Percentiles rank a stretch among this genome's conserved stretches.
phyloP scores from a whole-genome alignment of 1,140 invertebrate species.

The Helicoverpa zea region DNA sequence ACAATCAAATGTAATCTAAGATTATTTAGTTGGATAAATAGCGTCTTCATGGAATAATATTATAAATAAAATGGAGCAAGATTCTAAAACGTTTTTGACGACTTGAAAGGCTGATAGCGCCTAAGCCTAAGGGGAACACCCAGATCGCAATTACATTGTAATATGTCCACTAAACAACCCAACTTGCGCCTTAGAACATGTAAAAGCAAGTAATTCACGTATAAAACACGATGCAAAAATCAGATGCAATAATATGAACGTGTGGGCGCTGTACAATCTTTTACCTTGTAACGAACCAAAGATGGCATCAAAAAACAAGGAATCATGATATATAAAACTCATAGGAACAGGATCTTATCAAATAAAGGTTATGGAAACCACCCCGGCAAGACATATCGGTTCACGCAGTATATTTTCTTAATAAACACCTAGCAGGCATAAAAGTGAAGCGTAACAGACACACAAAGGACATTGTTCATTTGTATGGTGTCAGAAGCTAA shows the following conservation, averaged over 20 bases:
- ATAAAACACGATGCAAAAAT: conserved; percentile 48
- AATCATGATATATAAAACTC: conserved; percentile 49
- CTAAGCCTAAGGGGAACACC: conserved; percentile 25
- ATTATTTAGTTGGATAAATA: too few relatives aligned
- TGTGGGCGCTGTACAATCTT: conserved; percentile 62
- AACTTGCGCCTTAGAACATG: conserved; percentile 46
- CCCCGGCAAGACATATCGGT: conserved; percentile 36
- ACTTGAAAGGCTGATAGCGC: conserved; percentile 10
- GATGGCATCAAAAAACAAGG: conserved; percentile 48
- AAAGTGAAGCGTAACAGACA: conserved; percentile 58
- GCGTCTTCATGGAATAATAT: neutral
- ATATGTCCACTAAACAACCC: conserved; percentile 38
- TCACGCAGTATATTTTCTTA: conserved; percentile 45
- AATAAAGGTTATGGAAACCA: conserved; percentile 51
- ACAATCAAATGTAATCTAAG: too few relatives aligned
- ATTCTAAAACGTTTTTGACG: conserved; percentile 11
- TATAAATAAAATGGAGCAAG: neutral
- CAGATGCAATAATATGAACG: conserved; percentile 51
- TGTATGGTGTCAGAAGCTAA: conserved; percentile 68
- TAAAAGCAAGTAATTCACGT: conserved; percentile 43
- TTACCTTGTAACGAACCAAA: conserved; percentile 52
- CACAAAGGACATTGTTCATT: conserved; percentile 74
- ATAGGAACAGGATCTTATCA: conserved; percentile 47
- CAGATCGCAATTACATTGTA: conserved; percentile 38
- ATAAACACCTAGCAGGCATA: conserved; percentile 46